Evolutionary conservation across 2,113 vertebrate genomes (phyloP).

Genomic region (Lophius piscatorius): DNA sequence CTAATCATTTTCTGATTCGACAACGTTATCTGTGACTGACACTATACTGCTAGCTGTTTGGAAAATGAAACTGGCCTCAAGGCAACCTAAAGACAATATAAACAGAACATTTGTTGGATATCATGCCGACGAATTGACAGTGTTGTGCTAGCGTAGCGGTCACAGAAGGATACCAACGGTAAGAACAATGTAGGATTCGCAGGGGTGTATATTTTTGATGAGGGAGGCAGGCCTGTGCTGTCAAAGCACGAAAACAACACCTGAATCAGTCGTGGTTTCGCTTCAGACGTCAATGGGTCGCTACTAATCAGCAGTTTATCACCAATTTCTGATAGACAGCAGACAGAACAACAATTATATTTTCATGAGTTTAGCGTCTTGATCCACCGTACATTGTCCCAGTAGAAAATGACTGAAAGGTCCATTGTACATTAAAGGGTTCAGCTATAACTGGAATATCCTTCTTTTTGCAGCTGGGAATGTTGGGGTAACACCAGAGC

Average conservation of each 20-base stretch:
- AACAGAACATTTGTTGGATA: not conserved
- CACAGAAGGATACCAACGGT: not conserved
- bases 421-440: too few species aligned
- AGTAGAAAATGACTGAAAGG: too few species aligned
- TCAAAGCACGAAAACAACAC: slow-evolving; percentile 57
- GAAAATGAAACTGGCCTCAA: slow-evolving; percentile 66
- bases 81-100: slow-evolving; percentile 29
- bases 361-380: too few species aligned
- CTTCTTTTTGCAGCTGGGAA: slow-evolving; percentile 35
- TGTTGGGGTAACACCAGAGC: slow-evolving; percentile 36
- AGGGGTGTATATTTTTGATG: slow-evolving; percentile 23
- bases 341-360: too few species aligned
- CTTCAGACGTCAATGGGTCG: too few species aligned
- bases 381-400: too few species aligned
- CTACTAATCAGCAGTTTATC: too few species aligned
- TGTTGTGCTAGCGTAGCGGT: not conserved
- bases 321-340: too few species aligned
- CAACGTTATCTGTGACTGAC: slow-evolving; percentile 1
- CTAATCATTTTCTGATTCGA: slow-evolving; percentile 48
- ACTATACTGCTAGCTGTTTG: slow-evolving; percentile 37
- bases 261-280: slow-evolving; percentile 13
- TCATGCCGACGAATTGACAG: fast-evolving
- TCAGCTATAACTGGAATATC: too few species aligned
- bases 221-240: slow-evolving; percentile 57
- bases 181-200: not conserved